Base-by-base conservation (phyloP, 2,113 vertebrate genomes). In the Eudyptes chrysolophus region DNA sequence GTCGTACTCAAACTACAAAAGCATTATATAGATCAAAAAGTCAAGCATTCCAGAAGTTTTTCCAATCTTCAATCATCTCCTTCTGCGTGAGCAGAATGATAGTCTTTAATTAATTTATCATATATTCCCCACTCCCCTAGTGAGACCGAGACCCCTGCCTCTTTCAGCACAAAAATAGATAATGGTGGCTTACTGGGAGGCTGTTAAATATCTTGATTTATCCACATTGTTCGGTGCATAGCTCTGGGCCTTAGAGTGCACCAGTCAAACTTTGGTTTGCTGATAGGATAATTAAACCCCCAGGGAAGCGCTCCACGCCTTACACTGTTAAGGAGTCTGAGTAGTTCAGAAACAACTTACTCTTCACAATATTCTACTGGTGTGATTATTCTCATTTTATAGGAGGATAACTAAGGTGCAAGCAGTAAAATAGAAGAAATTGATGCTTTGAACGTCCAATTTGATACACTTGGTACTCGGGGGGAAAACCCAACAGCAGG, bases 281-380 rank as follows among this genome's bases (percentile, higher is more conserved):
- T 57, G 90, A 10, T 17, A n/a, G 58, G 80, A 30, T 70, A 25
- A 75, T 46, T 6, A 8, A 83, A 40, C 25, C 38, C 20, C 6
- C 6, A 1, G n/a, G 75, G 69, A n/a, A 6, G 34, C 5, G 46
- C 52, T 69, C 49, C 0, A 3, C 0, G 11, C 42, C 32, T 19
- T 13, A 13, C 8, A 0, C 38, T 52, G 51, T 13, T 26, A 3
- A 17, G 51, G 48, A 55, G 22, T 9, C 24, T 7, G 44, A 66
- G 51, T 5, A 9, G 29, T 55, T 80, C 49, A 34, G 38, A 64
- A 38, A 1, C 72, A 42, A 7, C 5, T 14, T 25, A 17, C 26
- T 66, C n/a, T 89, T 65, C 38, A 25, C 40, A 10, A 1, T 44
- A 6, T 61, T 34, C 48, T 61, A 14, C 38, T 68, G 52, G 44